Evolutionary conservation across 2,888 invertebrate genomes (phyloP).

Genomic region (Griposia aprilina): DNA sequence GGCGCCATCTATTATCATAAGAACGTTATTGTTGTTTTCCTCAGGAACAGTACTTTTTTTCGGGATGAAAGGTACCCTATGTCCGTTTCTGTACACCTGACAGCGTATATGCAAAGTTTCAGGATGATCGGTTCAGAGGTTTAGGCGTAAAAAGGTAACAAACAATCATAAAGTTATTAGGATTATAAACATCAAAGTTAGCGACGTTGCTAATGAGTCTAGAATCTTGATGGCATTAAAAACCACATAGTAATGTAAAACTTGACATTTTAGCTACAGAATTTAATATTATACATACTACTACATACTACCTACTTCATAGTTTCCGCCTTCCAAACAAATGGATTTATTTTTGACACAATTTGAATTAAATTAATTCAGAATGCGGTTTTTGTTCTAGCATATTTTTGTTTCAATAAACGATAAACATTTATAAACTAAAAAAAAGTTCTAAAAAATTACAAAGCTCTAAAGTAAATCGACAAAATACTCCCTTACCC

Average conservation of each 20-base stretch:
- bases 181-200: slow-evolving; percentile 9
- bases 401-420: no score
- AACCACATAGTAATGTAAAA: background rate
- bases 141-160: no score
- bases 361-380: background rate
- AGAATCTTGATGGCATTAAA: slow-evolving; percentile 5
- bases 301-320: background rate
- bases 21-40: no score
- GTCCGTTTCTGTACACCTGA: no score
- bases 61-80: no score
- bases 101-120: no score
- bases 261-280: slow-evolving; percentile 20
- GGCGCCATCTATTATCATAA: no score
- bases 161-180: no score
- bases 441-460: background rate
- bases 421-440: no score
- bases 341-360: background rate
- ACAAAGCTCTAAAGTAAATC: no score
- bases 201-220: background rate
- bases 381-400: background rate
- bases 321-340: background rate
- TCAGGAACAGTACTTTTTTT: no score
- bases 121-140: no score
- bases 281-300: slow-evolving; percentile 6
- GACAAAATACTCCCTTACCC: background rate